These are phyloP conservation scores for Nettapus auritus DNA, from an alignment of 2,113 vertebrate species.

Conservation along the genomic window DNA sequence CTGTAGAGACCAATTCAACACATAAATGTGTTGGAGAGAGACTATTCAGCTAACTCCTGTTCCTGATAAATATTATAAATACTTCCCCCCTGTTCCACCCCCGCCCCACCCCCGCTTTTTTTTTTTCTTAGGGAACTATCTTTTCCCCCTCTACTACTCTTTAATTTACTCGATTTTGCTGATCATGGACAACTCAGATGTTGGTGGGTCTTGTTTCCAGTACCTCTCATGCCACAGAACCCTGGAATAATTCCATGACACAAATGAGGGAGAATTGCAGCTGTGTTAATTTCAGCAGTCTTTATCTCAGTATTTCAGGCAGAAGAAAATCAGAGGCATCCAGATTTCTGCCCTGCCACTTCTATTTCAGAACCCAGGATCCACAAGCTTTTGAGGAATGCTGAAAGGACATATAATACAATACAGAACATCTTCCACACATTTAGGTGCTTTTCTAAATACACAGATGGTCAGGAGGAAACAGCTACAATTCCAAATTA, in stretches of 20 bases:
- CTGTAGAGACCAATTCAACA: neutral
- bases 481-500: slow-evolving; percentile 42
- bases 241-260: neutral
- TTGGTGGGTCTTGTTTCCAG: neutral
- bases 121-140: neutral
- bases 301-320: neutral
- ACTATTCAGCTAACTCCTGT: neutral
- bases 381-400: neutral
- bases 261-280: neutral
- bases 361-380: neutral
- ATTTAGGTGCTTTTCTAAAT: neutral
- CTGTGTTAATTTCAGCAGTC: neutral
- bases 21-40: neutral
- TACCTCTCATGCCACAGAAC: neutral
- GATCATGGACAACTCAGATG: neutral
- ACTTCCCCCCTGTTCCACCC: neutral
- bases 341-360: neutral
- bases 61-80: neutral
- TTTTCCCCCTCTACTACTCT: neutral
- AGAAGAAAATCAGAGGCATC: neutral
- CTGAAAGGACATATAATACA: neutral
- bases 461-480: neutral
- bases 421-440: neutral
- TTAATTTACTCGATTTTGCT: neutral
- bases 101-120: neutral